Evolutionary conservation across 2,888 invertebrate genomes (phyloP), one percentile per base, ranked within the genome.

Genomic region (Sinohyriopsis cumingii): DNA sequence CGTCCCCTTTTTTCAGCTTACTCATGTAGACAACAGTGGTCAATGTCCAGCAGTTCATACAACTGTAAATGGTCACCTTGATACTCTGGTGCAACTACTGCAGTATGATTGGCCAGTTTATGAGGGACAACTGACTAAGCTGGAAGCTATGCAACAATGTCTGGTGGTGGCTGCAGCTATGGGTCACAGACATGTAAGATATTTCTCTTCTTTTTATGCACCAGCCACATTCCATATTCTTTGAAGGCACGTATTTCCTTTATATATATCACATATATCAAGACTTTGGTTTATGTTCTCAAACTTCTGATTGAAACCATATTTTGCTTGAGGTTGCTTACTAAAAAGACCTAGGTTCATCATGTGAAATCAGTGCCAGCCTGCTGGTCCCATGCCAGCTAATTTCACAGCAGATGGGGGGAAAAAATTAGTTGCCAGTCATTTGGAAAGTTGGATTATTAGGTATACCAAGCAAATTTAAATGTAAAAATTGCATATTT

Each of bases 111-210:
- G 97, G 94, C 92, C 94, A 18, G 86, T 91, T 4, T 89, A 78
- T 60, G 86, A 85, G 59, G 83, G 84, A 65, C 85, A 85, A 71
- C 85, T 87, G 33, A 82, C 81, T 59, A 82, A 84, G 63, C 82
- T 93, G 2, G 94, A 95, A 71, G 96, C 96, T 0, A 93, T 96
- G 12, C 95, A 96, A 75, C 97, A 97, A 87, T 95, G 96, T 0
- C 91, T 98, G 56, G 94, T 97, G 24, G 95, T 95, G 0, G 96
- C 97, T 0, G 94, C 97, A 0, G 94, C 95, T 22, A 95, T 95
- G 87, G 96, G 96, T 9, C 95, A 96, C 89, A 92, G 93, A 64
- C 94, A 95, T 84, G 92, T 92, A 80, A 84, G 87, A 79, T 45
- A 20, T 7, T 7, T 33, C 24, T 25, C 63, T 24, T 60, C 15